Base-by-base conservation (phyloP, 1,140 invertebrate species). In the Conus ventricosus region DNA sequence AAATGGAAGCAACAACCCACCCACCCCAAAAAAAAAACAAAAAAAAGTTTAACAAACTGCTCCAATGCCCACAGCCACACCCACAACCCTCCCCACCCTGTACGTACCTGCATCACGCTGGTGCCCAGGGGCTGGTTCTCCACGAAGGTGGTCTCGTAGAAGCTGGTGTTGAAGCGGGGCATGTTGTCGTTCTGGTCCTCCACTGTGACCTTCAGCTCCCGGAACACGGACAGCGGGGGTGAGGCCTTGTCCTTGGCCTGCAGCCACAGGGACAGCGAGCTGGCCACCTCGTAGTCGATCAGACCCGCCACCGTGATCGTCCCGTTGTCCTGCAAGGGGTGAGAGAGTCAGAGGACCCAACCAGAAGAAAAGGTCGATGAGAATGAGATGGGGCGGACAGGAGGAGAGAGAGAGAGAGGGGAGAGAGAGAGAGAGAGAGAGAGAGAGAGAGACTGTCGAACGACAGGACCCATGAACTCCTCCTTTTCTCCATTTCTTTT, bases 111-210 rank as follows among this genome's bases (percentile, higher is more conserved):
- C 17, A 91, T 84, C 13, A 94, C 85, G n/a, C 84, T 81, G 23
- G 88, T 87, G 23, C 90, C 90, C 23, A 90, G 67, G 13, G 25
- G 51, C 53, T 87, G 83, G 87, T 99, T 98, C 96, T 99, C 99
- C 27, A 97, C 91, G 7, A 99, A 96, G 4, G 97, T 97, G 5
- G 97, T 97, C 92, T 98, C 98, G 97, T 99, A 99, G 15, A 98
- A 95, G 0, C 96, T 94, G 63, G 96, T 96, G 91, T 97, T 97
- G 94, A 99, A 98, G 0, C 97, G 95, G 0, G 99, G 98, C 11
- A 98, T 97, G 95, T 99, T 99, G 94, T 99, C 99, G 95, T 99
- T 95, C 8, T 90, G 82, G 89, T 95, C 95, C 67, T 89, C 84
- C 15, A 95, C 89, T n/a, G 60, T 88, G 10, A 95, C 91, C 8